Conservation (phyloP, 2,113 vertebrate species). For the Dryoscopus gambensis region DNA sequence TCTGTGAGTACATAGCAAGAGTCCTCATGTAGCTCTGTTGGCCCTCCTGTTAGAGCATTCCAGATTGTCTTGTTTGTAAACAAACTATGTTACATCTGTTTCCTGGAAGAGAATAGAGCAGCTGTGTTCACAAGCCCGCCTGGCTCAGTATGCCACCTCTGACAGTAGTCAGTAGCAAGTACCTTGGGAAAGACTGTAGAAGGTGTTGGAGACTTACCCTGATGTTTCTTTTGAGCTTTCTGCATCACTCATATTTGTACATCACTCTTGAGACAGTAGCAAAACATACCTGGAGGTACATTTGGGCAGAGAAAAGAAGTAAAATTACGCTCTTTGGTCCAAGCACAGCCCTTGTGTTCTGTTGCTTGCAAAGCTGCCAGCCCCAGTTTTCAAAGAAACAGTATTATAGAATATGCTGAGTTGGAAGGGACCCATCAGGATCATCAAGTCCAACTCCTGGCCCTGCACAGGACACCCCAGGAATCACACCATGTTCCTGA, state of each 20-base stretch:
- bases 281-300: not conserved
- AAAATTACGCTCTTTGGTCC: not conserved
- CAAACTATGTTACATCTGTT: not conserved
- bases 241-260: not conserved
- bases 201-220: not conserved
- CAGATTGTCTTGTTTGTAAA: not conserved
- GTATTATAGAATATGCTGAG: not conserved
- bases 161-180: not conserved
- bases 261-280: not conserved
- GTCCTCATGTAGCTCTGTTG: not conserved
- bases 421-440: not conserved
- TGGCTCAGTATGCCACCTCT: not conserved
- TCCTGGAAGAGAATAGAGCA: not conserved
- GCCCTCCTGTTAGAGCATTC: not conserved
- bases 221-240: not conserved
- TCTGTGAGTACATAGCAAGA: conserved; percentile 80
- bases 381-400: not conserved
- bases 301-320: not conserved
- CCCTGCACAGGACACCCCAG: not conserved
- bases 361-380: not conserved
- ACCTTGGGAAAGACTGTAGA: not conserved
- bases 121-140: fast-evolving
- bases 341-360: not conserved
- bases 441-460: not conserved
- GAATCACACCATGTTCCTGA: not conserved